Evolutionary conservation across 1,140 invertebrate genomes (phyloP).

Genomic region (Heliconius congener): DNA sequence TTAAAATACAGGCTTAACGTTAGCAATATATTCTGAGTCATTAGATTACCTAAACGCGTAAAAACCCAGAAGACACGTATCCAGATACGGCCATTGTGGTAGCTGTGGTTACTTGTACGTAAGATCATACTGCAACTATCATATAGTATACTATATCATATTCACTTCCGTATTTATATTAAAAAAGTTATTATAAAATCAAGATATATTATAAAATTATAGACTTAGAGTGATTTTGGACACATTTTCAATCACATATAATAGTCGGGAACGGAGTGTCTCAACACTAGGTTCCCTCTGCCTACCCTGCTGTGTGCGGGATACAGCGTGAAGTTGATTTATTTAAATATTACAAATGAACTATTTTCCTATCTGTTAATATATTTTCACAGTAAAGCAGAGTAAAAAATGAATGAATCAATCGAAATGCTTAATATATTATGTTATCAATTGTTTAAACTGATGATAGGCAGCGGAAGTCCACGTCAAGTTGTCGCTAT

Average conservation of each 20-base stretch:
- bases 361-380: neutral
- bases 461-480: conserved; percentile 32
- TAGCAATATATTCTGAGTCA: neutral
- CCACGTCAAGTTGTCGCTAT: conserved; percentile 45
- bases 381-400: neutral
- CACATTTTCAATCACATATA: too few relatives aligned
- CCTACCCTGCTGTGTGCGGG: too few relatives aligned
- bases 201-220: neutral
- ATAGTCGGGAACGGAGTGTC: too few relatives aligned
- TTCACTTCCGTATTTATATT: conserved; percentile 35
- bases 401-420: neutral
- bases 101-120: conserved; percentile 28
- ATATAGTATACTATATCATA: conserved; percentile 2
- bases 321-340: neutral
- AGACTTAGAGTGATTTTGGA: too few relatives aligned
- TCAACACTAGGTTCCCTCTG: too few relatives aligned
- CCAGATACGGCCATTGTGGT: conserved; percentile 31
- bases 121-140: conserved; percentile 26
- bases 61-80: conserved; percentile 14
- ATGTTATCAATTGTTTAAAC: conserved; percentile 23
- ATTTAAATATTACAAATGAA: too few relatives aligned
- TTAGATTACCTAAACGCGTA: neutral
- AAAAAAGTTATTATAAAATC: neutral
- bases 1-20: neutral
- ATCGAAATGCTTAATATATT: conserved; percentile 11